Conservation (phyloP, 1,140 invertebrate genomes). For the Pseudomyrmex pallidus region DNA sequence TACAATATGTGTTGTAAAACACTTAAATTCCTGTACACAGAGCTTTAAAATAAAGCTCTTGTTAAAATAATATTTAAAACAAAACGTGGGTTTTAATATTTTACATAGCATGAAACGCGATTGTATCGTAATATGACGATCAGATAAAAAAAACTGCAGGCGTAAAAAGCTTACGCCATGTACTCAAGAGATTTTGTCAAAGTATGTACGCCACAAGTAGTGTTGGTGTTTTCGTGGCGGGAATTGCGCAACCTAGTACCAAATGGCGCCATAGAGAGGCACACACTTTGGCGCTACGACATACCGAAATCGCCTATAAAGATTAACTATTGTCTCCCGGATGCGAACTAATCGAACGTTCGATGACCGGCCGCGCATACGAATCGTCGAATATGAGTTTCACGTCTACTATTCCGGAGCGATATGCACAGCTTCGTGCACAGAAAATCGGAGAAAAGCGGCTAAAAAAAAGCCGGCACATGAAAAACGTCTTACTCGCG, state of each 20-base stretch:
- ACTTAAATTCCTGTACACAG: too few species aligned
- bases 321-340: slow-evolving; percentile 65
- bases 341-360: slow-evolving; percentile 53
- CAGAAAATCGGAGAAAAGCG: slow-evolving; percentile 22
- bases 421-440: slow-evolving; percentile 64
- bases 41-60: too few species aligned
- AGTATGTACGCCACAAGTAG: not conserved
- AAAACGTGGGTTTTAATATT: not conserved
- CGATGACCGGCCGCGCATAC: slow-evolving; percentile 59
- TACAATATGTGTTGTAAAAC: too few species aligned
- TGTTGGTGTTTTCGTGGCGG: slow-evolving; percentile 10
- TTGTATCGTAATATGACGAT: not conserved
- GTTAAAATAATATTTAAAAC: not conserved
- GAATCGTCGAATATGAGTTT: slow-evolving; percentile 69
- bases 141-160: not conserved
- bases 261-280: slow-evolving; percentile 4
- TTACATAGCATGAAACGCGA: not conserved
- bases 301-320: slow-evolving; percentile 47
- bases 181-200: slow-evolving; percentile 1
- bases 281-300: slow-evolving; percentile 37
- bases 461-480: not conserved
- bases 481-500: slow-evolving; percentile 30
- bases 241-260: slow-evolving; percentile 25
- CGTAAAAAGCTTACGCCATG: not conserved
- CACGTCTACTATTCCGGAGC: slow-evolving; percentile 53